Evolutionary conservation across 2,888 invertebrate species (phyloP), one percentile per base, ranked within the genome.

Genomic region (Drosophila neotestacea): DNA sequence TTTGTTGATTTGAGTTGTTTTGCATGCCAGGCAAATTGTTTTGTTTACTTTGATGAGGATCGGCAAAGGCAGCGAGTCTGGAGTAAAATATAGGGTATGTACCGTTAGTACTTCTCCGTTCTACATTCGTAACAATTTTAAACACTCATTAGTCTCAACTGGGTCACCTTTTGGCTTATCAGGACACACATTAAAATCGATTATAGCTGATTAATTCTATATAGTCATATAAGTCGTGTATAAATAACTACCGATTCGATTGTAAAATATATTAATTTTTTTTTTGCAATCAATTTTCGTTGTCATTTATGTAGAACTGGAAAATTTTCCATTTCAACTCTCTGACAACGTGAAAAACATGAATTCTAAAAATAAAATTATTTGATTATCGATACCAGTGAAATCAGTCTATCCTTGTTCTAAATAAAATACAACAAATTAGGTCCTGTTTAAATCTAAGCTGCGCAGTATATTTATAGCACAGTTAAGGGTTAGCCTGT

Each of bases 151-250:
- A 65, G 71, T 59, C 67, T 67, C 85, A 85, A 81, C 55, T 73
- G 73, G 77, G 88, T 85, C 88, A 83, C 81, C 88, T 88, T 88
- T 85, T 75, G 69, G 78, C 82, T 84, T 84, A 84, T 84, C 84
- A 87, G 75, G 59, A 63, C 34, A 55, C 36, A 63, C 50, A 46
- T 50, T 61, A 61, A 70, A 62, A 51, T n/a, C 51, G 64, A 41
- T 48, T 65, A 60, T 48, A 47, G 61, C 77, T 77, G 76, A 77
- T 77, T 77, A 77, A 65, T 16, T 54, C 50, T 65, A 56, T 68
- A 64, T 59, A 41, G 51, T 34, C 65, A 67, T 63, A 67, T 68
- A 72, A 64, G 46, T 28, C 52, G 65, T 66, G 38, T 76, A 76
- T 56, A 70, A 77, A 77, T 77, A 77, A 70, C 73, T 66, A 61